Percentiles rank a stretch among this genome's conserved stretches.
Conservation (phyloP, 2,888 invertebrate species). For the Folsomia candida region DNA sequence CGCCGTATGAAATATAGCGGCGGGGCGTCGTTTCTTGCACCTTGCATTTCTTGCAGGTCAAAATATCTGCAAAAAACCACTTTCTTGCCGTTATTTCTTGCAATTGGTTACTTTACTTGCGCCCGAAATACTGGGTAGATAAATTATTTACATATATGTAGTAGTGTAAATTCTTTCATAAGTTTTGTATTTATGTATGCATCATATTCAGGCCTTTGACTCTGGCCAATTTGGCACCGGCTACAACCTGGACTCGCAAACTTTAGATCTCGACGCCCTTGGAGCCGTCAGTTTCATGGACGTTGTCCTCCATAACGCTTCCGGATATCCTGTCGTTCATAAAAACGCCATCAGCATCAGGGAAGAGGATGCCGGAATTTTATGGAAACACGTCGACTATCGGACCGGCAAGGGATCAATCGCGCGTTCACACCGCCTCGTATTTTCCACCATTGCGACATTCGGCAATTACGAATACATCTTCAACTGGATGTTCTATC, state of each 20-base stretch:
- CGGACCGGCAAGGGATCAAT: conserved; percentile 10
- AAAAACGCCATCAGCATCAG: conserved; percentile 26
- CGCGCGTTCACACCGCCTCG: conserved; percentile 22
- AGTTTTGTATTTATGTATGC: not conserved
- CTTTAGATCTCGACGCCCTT: conserved; percentile 17
- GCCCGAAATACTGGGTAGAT: too few relatives aligned
- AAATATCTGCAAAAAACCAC: too few relatives aligned
- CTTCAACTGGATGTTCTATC: conserved; percentile 34
- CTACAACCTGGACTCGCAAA: conserved; percentile 2
- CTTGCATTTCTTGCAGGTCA: too few relatives aligned
- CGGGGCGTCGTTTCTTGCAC: too few relatives aligned
- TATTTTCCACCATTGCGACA: conserved; percentile 22
- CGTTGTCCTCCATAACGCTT: conserved; percentile 6
- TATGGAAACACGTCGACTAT: conserved; percentile 30
- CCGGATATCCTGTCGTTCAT: conserved; percentile 13
- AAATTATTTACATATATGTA: too few relatives aligned
- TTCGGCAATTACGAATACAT: conserved; percentile 40
- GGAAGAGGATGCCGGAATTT: conserved; percentile 34
- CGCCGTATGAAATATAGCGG: too few relatives aligned
- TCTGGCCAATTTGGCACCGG: conserved; percentile 36
- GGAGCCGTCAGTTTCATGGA: conserved; percentile 27
- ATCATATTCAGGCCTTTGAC: conserved; percentile 38
- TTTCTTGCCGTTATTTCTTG: too few relatives aligned
- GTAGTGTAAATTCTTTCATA: too few relatives aligned
- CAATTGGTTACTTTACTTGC: too few relatives aligned